Evolutionary conservation across 2,888 invertebrate genomes (phyloP).

Genomic region (Galerucella pusilla): DNA sequence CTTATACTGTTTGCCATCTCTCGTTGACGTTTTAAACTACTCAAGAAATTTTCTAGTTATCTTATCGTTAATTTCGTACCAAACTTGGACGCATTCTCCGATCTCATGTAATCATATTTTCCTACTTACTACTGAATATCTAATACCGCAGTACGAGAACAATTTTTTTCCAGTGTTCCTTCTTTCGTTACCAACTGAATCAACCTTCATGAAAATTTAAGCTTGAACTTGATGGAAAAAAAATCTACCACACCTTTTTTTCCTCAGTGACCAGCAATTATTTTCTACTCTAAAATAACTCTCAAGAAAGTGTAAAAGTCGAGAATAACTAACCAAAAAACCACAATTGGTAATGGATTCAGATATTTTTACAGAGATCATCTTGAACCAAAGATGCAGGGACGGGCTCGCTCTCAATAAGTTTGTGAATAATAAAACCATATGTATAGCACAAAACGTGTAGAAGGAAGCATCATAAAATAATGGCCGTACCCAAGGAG

Average conservation of each 20-base stretch:
- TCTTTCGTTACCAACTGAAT: neutral
- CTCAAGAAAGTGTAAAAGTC: slow-evolving; percentile 30
- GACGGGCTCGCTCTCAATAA: neutral
- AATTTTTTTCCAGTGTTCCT: slow-evolving; percentile 1
- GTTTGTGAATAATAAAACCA: neutral
- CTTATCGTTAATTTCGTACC: too few relatives aligned
- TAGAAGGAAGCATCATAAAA: neutral
- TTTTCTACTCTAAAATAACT: slow-evolving; percentile 26
- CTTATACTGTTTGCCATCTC: too few relatives aligned
- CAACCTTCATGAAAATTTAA: slow-evolving; percentile 6
- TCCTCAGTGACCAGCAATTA: slow-evolving; percentile 27
- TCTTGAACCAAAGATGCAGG: slow-evolving; percentile 12
- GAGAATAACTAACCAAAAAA: slow-evolving; percentile 35
- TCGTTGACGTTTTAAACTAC: too few relatives aligned
- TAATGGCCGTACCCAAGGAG: too few relatives aligned
- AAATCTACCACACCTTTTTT: slow-evolving; percentile 25
- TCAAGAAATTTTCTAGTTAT: too few relatives aligned
- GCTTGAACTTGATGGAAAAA: slow-evolving; percentile 7
- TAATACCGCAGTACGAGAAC: neutral
- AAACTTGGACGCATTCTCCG: too few relatives aligned
- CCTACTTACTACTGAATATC: neutral
- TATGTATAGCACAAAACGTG: neutral
- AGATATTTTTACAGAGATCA: slow-evolving; percentile 29
- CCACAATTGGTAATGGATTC: slow-evolving; percentile 36
- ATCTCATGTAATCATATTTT: neutral